Conservation (phyloP, 2,113 vertebrate species). For the Cyprinus carpio region DNA sequence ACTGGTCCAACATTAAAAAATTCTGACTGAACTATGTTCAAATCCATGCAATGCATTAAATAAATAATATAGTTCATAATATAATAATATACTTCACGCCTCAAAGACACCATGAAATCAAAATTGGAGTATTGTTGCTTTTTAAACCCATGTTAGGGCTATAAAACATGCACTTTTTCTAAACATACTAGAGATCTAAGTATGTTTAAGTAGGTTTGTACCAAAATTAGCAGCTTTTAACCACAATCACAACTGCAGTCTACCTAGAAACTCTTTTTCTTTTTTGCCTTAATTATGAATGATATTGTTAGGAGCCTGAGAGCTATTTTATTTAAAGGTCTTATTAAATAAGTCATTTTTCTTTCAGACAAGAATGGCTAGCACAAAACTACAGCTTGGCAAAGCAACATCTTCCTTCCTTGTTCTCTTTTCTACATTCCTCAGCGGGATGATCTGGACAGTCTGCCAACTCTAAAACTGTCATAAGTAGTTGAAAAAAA, state of each 20-base stretch:
- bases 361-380: neutral
- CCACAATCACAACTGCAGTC: neutral
- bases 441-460: conserved; percentile 24
- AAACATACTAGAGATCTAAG: neutral
- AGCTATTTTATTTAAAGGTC: conserved; percentile 9
- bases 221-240: neutral
- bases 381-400: neutral
- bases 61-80: neutral
- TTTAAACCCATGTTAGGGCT: too few relatives aligned
- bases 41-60: neutral
- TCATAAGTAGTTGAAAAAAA: conserved; percentile 54
- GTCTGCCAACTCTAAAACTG: conserved; percentile 28
- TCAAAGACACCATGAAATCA: neutral
- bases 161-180: neutral
- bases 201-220: neutral
- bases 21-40: neutral
- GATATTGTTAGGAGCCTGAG: neutral
- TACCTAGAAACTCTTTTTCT: neutral
- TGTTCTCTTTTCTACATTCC: neutral
- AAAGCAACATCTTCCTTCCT: neutral
- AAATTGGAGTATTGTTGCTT: neutral
- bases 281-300: neutral
- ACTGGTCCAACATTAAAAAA: neutral
- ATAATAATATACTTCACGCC: neutral
- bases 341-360: conserved; percentile 1